Conservation (phyloP, 1,140 invertebrate genomes). For the Chionoecetes opilio region DNA sequence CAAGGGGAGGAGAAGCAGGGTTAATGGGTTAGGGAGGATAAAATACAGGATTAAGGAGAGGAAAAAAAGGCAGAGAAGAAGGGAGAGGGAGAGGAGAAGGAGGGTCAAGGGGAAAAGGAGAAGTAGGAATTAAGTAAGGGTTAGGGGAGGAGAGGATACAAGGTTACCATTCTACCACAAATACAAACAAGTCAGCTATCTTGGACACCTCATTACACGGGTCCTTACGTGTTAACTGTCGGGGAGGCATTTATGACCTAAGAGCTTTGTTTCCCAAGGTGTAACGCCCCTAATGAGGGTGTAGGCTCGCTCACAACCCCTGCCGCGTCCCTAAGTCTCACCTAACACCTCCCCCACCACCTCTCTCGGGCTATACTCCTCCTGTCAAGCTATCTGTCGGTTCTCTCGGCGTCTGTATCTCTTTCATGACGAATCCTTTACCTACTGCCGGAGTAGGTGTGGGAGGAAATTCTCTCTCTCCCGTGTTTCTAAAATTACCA, state of each 20-base stretch:
- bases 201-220: neutral
- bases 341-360: no score
- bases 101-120: neutral
- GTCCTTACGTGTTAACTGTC: neutral
- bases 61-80: neutral
- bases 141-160: neutral
- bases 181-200: neutral
- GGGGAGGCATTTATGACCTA: neutral
- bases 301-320: no score
- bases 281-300: neutral
- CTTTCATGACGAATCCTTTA: no score
- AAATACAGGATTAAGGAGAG: neutral
- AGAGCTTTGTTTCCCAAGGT: neutral
- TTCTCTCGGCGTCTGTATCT: no score
- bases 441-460: no score
- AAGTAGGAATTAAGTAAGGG: neutral
- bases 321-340: no score
- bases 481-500: no score
- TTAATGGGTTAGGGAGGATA: no score
- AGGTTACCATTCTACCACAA: neutral
- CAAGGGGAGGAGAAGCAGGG: neutral
- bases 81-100: neutral
- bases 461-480: no score
- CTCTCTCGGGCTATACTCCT: no score
- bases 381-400: no score